Conservation (phyloP, 2,113 vertebrate genomes). For the Etia nguti region DNA sequence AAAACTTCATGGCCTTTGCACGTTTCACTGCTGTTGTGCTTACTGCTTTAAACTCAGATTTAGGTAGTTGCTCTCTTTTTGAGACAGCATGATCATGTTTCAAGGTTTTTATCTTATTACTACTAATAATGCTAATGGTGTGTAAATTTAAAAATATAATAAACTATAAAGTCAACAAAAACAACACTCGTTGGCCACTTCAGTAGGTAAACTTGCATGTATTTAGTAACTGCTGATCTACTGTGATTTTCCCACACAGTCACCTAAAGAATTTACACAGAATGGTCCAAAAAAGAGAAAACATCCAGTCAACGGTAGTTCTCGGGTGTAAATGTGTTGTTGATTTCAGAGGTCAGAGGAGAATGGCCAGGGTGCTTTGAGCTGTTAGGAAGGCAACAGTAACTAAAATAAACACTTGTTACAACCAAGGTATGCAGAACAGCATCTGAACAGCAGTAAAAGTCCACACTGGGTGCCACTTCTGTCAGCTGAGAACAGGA, state of each 20-base stretch:
- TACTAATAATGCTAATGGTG: background rate
- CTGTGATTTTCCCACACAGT: background rate
- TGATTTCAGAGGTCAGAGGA: background rate
- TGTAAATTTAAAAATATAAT: background rate
- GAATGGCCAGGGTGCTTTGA: background rate
- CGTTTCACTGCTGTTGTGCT: background rate
- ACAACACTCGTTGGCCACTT: background rate
- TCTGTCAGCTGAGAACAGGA: background rate
- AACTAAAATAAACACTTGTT: background rate
- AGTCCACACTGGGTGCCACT: background rate
- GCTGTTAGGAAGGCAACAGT: background rate
- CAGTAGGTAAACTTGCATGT: background rate
- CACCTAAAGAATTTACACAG: background rate
- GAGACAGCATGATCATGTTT: background rate
- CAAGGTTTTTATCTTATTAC: background rate
- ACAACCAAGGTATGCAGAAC: background rate
- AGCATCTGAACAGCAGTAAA: background rate
- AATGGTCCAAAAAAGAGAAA: background rate
- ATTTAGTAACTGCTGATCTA: background rate
- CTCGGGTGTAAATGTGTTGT: background rate
- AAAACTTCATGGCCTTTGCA: background rate
- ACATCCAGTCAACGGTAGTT: background rate
- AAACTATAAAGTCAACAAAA: background rate
- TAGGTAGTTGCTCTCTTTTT: background rate
- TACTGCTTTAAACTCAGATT: background rate